Evolutionary conservation across 2,113 vertebrate species (phyloP).

Genomic region (Nannospalax galili): DNA sequence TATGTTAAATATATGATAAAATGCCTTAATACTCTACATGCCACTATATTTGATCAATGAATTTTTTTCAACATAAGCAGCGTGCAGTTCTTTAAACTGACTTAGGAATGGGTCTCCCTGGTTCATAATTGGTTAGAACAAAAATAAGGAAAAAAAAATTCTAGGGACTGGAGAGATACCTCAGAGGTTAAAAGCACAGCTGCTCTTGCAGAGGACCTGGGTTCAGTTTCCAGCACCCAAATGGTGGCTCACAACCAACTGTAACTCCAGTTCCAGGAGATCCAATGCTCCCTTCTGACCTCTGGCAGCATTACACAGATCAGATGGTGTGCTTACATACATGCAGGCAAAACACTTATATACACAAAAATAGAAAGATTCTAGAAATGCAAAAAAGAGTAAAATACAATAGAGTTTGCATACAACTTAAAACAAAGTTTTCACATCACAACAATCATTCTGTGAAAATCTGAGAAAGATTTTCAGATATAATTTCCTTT

Average conservation of each 20-base stretch:
- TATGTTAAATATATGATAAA: conserved; percentile 43
- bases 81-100: conserved; percentile 67
- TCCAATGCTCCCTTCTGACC: too few relatives aligned
- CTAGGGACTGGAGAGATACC: too few relatives aligned
- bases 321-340: too few relatives aligned
- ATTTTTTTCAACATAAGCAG: conserved; percentile 37
- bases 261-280: too few relatives aligned
- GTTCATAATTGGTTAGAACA: conserved; percentile 44
- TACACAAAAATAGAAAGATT: neutral
- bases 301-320: too few relatives aligned
- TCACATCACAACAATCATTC: conserved; percentile 42
- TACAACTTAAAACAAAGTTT: conserved; percentile 55
- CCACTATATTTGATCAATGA: conserved; percentile 59
- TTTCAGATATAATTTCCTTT: conserved; percentile 26
- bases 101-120: neutral
- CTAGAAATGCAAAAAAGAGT: neutral
- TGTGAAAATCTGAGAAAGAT: neutral
- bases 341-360: too few relatives aligned
- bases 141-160: too few relatives aligned
- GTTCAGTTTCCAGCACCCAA: too few relatives aligned
- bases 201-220: too few relatives aligned
- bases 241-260: too few relatives aligned
- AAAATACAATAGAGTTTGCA: conserved; percentile 27
- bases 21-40: neutral
- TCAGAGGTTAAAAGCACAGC: too few relatives aligned